These are phyloP conservation scores for Hydrolagus colliei DNA, from an alignment of 2,797 vertebrate genomes.

Conservation along the genomic window DNA sequence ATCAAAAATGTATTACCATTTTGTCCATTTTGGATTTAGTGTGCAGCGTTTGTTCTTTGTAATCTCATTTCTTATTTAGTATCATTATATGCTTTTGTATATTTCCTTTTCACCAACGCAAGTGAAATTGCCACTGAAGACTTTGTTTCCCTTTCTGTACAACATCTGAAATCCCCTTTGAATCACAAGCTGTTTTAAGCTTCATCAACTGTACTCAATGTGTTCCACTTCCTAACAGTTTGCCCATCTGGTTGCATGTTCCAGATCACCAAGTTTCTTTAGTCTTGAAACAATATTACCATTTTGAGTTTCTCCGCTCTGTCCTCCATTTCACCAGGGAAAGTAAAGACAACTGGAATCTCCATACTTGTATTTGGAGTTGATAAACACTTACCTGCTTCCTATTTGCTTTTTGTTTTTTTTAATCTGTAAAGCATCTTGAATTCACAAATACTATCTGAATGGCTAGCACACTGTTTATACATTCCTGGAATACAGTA, in stretches of 20 bases:
- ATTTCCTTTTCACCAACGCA: too few relatives aligned
- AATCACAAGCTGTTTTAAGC: not conserved
- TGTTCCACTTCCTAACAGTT: not conserved
- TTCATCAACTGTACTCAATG: not conserved
- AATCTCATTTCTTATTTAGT: not conserved
- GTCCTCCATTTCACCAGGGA: not conserved
- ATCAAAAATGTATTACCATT: not conserved
- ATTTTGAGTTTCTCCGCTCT: not conserved
- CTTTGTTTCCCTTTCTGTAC: not conserved
- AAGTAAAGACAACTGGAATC: not conserved
- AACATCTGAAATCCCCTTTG: too few relatives aligned
- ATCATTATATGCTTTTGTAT: not conserved
- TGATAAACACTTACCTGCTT: too few relatives aligned
- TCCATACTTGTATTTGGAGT: not conserved
- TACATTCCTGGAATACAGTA: too few relatives aligned
- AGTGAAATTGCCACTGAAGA: not conserved
- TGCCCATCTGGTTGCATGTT: not conserved
- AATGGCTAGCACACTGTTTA: too few relatives aligned
- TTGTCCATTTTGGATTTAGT: not conserved
- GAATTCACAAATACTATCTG: too few relatives aligned
- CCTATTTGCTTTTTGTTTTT: too few relatives aligned
- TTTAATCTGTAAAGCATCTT: too few relatives aligned
- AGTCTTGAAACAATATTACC: not conserved
- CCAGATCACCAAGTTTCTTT: not conserved
- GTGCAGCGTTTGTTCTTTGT: not conserved